These are phyloP conservation scores for Trematomus loennbergii DNA, from an alignment of 2,113 vertebrate species.

Conservation along the genomic window DNA sequence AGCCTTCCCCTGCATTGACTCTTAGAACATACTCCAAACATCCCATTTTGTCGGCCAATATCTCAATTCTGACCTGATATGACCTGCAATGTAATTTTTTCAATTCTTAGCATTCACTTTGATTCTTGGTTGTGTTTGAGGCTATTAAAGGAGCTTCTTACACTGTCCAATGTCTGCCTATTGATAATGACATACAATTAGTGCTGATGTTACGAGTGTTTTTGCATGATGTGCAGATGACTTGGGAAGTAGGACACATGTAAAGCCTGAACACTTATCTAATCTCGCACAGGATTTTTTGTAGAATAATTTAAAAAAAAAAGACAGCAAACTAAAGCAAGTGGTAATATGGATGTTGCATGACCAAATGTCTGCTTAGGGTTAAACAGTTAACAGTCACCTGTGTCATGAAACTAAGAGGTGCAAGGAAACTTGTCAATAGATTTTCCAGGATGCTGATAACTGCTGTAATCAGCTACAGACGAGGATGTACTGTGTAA, in stretches of 20 bases:
- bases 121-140: background rate
- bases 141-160: background rate
- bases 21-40: background rate
- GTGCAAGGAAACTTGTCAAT: background rate
- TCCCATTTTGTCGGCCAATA: background rate
- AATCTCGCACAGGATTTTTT: background rate
- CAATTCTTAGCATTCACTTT: background rate
- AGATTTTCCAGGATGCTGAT: background rate
- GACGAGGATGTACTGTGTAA: background rate
- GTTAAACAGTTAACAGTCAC: too few relatives aligned
- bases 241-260: background rate
- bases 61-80: background rate
- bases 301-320: too few relatives aligned
- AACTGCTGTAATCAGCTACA: too few relatives aligned
- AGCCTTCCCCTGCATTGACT: background rate
- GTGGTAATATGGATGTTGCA: background rate
- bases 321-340: too few relatives aligned
- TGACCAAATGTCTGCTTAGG: background rate
- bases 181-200: background rate
- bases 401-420: background rate
- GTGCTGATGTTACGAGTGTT: background rate
- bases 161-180: background rate
- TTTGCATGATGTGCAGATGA: conserved; percentile 5
- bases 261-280: background rate
- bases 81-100: background rate